phyloP scores from a whole-genome alignment of 2,797 vertebrate genomes.

The Coregonus sp. region DNA sequence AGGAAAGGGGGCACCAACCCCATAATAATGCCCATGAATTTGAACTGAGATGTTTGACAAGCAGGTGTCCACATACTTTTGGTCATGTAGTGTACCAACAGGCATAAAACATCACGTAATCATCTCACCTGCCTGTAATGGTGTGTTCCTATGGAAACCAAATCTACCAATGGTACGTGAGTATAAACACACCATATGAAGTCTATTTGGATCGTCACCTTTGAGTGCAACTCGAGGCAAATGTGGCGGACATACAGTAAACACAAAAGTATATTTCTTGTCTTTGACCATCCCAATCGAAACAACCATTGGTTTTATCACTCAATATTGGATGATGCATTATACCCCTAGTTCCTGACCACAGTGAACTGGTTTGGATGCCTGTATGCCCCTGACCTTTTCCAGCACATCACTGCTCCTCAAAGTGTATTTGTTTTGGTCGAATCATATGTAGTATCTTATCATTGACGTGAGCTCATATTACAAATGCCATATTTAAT shows the following conservation, averaged over 20 bases:
- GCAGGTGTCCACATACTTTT: too few relatives aligned
- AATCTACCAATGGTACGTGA: slow-evolving; percentile 47
- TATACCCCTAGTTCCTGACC: slow-evolving; percentile 13
- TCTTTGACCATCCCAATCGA: neutral
- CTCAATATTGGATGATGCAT: slow-evolving; percentile 20
- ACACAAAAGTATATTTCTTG: slow-evolving; percentile 8
- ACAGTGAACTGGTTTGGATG: slow-evolving; percentile 27
- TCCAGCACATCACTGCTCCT: slow-evolving; percentile 21
- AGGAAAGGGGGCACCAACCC: too few relatives aligned
- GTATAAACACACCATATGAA: slow-evolving; percentile 53
- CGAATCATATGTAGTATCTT: slow-evolving; percentile 40
- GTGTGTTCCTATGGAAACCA: slow-evolving; percentile 82
- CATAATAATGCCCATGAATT: too few relatives aligned
- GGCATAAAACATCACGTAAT: slow-evolving; percentile 70
- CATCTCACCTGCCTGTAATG: slow-evolving; percentile 67
- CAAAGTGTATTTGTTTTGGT: slow-evolving; percentile 15
- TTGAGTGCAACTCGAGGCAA: neutral
- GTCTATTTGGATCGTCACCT: slow-evolving; percentile 29
- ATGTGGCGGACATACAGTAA: neutral
- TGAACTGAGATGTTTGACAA: too few relatives aligned
- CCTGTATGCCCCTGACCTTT: slow-evolving; percentile 46
- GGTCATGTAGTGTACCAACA: too few relatives aligned
- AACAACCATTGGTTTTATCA: slow-evolving; percentile 31
- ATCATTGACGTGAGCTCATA: slow-evolving; percentile 38
- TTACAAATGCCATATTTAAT: slow-evolving; percentile 52